Evolutionary conservation across 2,113 vertebrate genomes (phyloP).

Genomic region (Acanthochromis polyacanthus): DNA sequence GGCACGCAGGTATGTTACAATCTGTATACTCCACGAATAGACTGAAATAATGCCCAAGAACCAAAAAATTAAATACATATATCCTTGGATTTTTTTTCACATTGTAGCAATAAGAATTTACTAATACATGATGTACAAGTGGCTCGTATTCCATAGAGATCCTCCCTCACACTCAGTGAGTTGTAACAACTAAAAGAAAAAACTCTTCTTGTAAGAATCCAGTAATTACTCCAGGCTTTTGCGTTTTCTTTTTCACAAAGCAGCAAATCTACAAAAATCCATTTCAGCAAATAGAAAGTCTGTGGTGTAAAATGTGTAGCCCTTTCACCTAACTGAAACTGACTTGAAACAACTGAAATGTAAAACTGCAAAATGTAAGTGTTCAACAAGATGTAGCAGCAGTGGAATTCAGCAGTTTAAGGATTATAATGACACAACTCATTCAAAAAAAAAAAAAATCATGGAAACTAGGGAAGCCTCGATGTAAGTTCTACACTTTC

Average conservation of each 20-base stretch:
- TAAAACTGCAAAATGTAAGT: slow-evolving; percentile 31
- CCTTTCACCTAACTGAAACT: neutral
- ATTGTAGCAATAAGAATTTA: too few species aligned
- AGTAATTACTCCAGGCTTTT: neutral
- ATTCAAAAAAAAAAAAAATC: slow-evolving; percentile 8
- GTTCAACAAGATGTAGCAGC: neutral
- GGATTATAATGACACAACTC: neutral
- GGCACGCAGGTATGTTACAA: too few species aligned
- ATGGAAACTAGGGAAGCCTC: slow-evolving; percentile 18
- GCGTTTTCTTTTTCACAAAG: slow-evolving; percentile 7
- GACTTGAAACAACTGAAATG: neutral
- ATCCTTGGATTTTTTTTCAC: too few species aligned
- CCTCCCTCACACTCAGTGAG: neutral
- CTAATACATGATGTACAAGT: too few species aligned
- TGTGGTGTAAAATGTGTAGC: slow-evolving; percentile 8
- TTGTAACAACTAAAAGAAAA: neutral
- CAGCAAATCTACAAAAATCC: slow-evolving; percentile 10
- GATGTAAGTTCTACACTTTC: slow-evolving; percentile 27
- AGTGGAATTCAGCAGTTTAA: neutral
- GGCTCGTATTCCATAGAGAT: too few species aligned
- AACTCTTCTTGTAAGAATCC: neutral
- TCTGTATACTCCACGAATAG: too few species aligned
- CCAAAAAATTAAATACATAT: too few species aligned
- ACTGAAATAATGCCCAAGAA: too few species aligned
- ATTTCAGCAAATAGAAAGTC: neutral